Percentiles rank a stretch among this genome's conserved stretches.
Evolutionary conservation across 2,888 invertebrate species (phyloP).

Genomic region (Ophion ellenae): DNA sequence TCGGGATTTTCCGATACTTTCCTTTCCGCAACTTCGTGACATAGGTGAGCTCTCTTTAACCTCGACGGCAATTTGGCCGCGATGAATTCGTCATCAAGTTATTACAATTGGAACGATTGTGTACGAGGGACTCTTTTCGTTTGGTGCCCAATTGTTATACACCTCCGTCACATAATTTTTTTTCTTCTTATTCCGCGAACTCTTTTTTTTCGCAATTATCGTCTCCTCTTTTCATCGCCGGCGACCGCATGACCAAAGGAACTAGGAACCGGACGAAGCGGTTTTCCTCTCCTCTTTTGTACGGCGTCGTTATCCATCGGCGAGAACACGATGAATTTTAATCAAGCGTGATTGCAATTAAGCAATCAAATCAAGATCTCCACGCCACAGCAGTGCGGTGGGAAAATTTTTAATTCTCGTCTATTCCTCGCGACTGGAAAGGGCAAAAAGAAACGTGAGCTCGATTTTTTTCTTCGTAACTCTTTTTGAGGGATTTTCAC

Average conservation of each 20-base stretch:
- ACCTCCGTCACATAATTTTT: neutral
- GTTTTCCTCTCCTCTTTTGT: conserved; percentile 16
- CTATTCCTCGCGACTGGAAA: conserved; percentile 14
- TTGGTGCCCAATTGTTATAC: conserved; percentile 31
- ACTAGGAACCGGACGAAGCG: conserved; percentile 10
- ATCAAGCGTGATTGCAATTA: conserved; percentile 56
- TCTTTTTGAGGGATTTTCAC: conserved; percentile 1
- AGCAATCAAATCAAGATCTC: conserved; percentile 48
- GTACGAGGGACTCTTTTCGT: conserved; percentile 1
- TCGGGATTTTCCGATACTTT: conserved; percentile 8
- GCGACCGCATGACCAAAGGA: neutral
- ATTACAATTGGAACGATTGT: conserved; percentile 59
- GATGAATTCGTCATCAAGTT: conserved; percentile 63
- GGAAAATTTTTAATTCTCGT: conserved; percentile 40
- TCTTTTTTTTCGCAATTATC: conserved; percentile 7
- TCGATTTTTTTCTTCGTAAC: neutral
- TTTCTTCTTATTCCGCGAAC: neutral
- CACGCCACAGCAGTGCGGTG: neutral
- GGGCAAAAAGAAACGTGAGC: conserved; percentile 3
- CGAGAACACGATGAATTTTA: conserved; percentile 46
- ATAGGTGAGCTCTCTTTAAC: conserved; percentile 31
- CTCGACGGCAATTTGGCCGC: conserved; percentile 36
- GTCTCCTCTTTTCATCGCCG: neutral
- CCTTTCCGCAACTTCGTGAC: neutral
- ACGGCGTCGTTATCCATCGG: conserved; percentile 31